phyloP scores from a whole-genome alignment of 2,797 vertebrate species.

The Streptopelia turtur region DNA sequence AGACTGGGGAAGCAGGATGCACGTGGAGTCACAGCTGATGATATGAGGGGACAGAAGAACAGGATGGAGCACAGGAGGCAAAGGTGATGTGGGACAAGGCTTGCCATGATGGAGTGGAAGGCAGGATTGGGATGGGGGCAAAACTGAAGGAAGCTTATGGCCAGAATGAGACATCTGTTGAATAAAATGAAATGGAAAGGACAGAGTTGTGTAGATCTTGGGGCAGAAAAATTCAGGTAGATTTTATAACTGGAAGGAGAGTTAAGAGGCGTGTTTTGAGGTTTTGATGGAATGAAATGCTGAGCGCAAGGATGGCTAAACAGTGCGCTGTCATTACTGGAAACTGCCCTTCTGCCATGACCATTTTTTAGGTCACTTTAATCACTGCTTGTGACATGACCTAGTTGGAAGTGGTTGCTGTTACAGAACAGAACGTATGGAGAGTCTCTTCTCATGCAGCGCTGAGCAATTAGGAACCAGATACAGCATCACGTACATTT shows the following conservation, averaged over 20 bases:
- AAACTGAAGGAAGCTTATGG: background rate
- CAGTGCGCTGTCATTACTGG: background rate
- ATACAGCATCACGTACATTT: background rate
- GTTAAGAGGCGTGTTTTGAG: background rate
- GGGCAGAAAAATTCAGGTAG: background rate
- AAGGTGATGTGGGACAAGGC: background rate
- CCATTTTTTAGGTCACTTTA: slow-evolving; percentile 12
- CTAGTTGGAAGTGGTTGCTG: slow-evolving; percentile 16
- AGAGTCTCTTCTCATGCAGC: background rate
- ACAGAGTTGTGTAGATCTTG: background rate
- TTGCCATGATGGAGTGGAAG: background rate
- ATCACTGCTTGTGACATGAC: background rate
- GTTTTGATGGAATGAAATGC: background rate
- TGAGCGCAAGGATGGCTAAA: background rate
- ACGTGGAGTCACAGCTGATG: background rate
- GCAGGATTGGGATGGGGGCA: background rate
- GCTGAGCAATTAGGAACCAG: background rate
- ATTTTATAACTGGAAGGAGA: background rate
- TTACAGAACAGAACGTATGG: background rate
- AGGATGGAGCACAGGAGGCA: background rate
- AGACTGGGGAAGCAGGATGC: background rate
- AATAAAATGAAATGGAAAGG: background rate
- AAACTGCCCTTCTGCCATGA: background rate
- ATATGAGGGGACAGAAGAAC: background rate
- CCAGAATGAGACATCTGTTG: background rate